These are phyloP conservation scores for Chaetodon trifasciatus DNA, from an alignment of 2,797 vertebrate species.

Conservation along the genomic window DNA sequence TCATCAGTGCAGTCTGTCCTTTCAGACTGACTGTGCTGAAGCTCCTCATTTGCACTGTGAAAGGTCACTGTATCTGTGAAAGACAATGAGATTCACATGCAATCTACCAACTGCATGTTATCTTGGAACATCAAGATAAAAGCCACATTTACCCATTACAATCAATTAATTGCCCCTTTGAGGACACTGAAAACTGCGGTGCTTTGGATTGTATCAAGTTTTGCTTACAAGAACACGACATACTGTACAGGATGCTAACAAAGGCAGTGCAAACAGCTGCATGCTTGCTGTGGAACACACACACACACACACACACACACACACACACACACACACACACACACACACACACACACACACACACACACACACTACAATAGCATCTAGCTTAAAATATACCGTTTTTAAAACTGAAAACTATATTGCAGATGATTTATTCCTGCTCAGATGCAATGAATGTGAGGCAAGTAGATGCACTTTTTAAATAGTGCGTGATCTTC, in stretches of 20 bases:
- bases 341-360: not conserved
- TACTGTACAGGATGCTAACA: not conserved
- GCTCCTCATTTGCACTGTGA: constrained; percentile 46
- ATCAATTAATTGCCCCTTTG: not conserved
- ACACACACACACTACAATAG: not conserved
- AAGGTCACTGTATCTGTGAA: constrained; percentile 58
- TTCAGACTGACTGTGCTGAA: constrained; percentile 39
- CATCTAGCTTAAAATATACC: not conserved
- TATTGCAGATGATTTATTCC: not conserved
- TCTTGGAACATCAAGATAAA: not conserved
- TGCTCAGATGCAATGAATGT: not conserved
- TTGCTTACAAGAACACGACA: not conserved
- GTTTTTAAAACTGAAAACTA: not conserved
- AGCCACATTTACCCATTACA: not conserved
- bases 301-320: not conserved
- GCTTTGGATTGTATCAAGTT: not conserved
- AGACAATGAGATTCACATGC: constrained; percentile 43
- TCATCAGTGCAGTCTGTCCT: constrained; percentile 34
- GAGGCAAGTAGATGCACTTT: too few relatives aligned
- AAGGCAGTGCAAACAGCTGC: not conserved
- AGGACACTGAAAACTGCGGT: not conserved
- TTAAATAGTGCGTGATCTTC: not conserved
- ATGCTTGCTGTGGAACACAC: not conserved
- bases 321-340: not conserved
- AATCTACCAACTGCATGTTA: constrained; percentile 2